phyloP scores from a whole-genome alignment of 2,888 invertebrate genomes.

The Synergus japonicus region DNA sequence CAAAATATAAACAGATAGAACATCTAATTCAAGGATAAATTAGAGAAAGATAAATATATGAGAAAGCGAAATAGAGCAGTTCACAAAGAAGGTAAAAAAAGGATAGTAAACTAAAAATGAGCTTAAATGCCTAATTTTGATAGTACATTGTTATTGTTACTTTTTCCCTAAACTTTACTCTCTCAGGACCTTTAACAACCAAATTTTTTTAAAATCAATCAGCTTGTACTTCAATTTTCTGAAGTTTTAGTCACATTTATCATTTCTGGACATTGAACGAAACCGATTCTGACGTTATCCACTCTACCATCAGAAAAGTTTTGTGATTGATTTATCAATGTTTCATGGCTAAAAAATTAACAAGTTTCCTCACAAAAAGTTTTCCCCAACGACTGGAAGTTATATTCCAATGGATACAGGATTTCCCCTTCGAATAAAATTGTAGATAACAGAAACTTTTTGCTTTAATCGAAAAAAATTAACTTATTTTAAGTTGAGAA shows the following conservation, averaged over 20 bases:
- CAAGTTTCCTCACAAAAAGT: neutral
- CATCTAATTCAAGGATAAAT: neutral
- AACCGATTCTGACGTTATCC: neutral
- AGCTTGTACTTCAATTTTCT: neutral
- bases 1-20: neutral
- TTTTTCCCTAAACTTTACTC: too few species aligned
- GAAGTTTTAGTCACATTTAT: neutral
- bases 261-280: neutral
- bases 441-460: neutral
- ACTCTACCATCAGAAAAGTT: constrained; percentile 13
- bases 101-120: too few species aligned
- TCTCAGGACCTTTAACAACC: too few species aligned
- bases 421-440: neutral
- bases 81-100: too few species aligned
- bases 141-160: too few species aligned
- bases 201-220: too few species aligned
- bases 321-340: constrained; percentile 15
- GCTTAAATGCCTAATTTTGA: too few species aligned
- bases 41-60: too few species aligned
- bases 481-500: neutral
- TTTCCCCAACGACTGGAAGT: neutral
- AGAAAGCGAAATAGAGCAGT: too few species aligned
- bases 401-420: neutral
- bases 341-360: constrained; percentile 7
- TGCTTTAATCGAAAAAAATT: neutral